Conservation (phyloP, 2,888 invertebrate species). For the Yponomeuta evonymella region DNA sequence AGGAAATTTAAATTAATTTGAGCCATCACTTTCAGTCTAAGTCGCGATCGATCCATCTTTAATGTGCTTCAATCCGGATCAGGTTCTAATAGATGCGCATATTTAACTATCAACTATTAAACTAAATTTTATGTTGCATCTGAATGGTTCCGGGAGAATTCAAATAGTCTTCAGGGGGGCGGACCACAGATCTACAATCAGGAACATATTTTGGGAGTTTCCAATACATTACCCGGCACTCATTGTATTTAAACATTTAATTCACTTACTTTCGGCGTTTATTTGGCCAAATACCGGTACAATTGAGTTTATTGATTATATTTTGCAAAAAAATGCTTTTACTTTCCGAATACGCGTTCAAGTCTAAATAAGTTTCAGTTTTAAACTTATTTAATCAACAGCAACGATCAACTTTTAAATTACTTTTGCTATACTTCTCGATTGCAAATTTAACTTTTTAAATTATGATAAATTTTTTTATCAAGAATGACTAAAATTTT, state of each 20-base stretch:
- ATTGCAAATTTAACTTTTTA: too few relatives aligned
- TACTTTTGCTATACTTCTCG: too few relatives aligned
- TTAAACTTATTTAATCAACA: too few relatives aligned
- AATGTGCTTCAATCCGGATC: conserved; percentile 38
- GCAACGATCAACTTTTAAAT: too few relatives aligned
- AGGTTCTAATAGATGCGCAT: conserved; percentile 50
- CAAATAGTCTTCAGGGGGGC: conserved; percentile 21
- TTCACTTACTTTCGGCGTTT: neutral
- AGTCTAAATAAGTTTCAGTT: too few relatives aligned
- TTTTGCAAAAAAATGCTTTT: too few relatives aligned
- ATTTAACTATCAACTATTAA: conserved; percentile 41
- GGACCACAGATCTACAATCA: conserved; percentile 13
- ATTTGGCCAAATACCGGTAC: too few relatives aligned
- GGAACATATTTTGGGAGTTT: neutral
- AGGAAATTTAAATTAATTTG: conserved; percentile 48
- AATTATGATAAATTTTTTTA: too few relatives aligned
- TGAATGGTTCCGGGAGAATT: conserved; percentile 34
- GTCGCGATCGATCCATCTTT: conserved; percentile 35
- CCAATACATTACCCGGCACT: neutral
- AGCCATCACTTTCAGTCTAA: conserved; percentile 37
- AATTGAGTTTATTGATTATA: too few relatives aligned
- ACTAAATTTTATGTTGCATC: conserved; percentile 43
- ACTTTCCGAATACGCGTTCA: too few relatives aligned
- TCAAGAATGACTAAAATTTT: too few relatives aligned
- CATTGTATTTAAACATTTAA: too few relatives aligned